phyloP scores from a whole-genome alignment of 1,140 invertebrate species.

The Daktulosphaira vitifoliae region DNA sequence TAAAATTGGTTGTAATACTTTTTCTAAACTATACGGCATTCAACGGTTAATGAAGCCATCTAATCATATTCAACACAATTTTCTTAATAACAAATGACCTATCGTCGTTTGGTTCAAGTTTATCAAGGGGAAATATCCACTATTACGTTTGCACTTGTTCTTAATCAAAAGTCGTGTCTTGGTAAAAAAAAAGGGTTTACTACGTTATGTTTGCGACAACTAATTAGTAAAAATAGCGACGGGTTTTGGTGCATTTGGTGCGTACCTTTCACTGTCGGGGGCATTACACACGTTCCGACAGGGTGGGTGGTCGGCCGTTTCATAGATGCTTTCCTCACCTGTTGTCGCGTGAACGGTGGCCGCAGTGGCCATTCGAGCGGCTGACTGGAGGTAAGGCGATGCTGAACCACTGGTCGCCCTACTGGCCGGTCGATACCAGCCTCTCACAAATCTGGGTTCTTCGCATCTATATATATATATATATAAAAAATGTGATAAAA shows the following conservation, averaged over 20 bases:
- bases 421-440: conserved; percentile 59
- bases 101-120: too few relatives aligned
- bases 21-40: too few relatives aligned
- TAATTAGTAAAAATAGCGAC: background rate
- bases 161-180: too few relatives aligned
- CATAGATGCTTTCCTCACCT: conserved; percentile 75
- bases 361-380: background rate
- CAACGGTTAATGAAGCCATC: too few relatives aligned
- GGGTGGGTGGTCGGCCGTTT: conserved; percentile 68
- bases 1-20: too few relatives aligned
- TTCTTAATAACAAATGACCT: too few relatives aligned
- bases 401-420: conserved; percentile 44
- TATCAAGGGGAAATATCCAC: too few relatives aligned
- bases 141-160: too few relatives aligned
- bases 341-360: conserved; percentile 24
- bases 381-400: conserved; percentile 50
- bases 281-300: conserved; percentile 55
- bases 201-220: conserved; percentile 60
- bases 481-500: too few relatives aligned
- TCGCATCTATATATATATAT: conserved; percentile 44
- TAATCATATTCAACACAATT: too few relatives aligned
- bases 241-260: conserved; percentile 16
- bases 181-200: conserved; percentile 67
- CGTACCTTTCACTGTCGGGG: conserved; percentile 75
- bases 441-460: conserved; percentile 64